phyloP scores from a whole-genome alignment of 2,888 invertebrate species.

The Orgyia antiqua region DNA sequence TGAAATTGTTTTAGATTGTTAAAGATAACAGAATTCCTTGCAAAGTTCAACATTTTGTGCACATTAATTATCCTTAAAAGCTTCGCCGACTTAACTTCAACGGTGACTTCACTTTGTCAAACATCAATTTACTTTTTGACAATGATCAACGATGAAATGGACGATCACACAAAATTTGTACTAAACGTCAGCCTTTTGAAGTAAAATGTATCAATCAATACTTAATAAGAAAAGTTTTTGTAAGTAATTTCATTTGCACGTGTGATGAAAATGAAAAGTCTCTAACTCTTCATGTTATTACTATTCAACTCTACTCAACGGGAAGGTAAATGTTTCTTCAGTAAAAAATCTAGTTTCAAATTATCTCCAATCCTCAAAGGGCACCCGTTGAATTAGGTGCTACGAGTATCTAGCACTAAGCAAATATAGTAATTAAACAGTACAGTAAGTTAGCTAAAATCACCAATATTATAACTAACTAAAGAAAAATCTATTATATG shows the following conservation, averaged over 20 bases:
- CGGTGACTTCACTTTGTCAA: slow-evolving; percentile 69
- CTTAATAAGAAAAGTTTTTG: slow-evolving; percentile 15
- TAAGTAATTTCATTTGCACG: slow-evolving; percentile 15
- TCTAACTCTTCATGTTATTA: too few species aligned
- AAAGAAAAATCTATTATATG: too few species aligned
- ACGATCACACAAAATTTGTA: slow-evolving; percentile 37
- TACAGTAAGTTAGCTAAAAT: too few species aligned
- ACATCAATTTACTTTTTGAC: slow-evolving; percentile 67
- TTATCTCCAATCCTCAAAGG: too few species aligned
- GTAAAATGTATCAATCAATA: slow-evolving; percentile 13
- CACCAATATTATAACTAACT: too few species aligned
- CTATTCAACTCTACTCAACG: too few species aligned
- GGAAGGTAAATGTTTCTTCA: too few species aligned
- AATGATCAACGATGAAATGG: slow-evolving; percentile 64
- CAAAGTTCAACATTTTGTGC: slow-evolving; percentile 34
- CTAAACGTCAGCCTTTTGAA: slow-evolving; percentile 27
- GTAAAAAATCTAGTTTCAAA: too few species aligned
- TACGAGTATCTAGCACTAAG: too few species aligned
- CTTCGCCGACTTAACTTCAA: slow-evolving; percentile 52
- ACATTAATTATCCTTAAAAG: slow-evolving; percentile 69
- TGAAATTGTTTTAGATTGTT: slow-evolving; percentile 16
- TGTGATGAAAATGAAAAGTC: too few species aligned
- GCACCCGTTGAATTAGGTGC: too few species aligned
- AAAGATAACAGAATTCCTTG: slow-evolving; percentile 33
- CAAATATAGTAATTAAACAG: too few species aligned